A percentile compares a stretch with the other conserved stretches of the same genome.
Evolutionary conservation across 2,888 invertebrate species (phyloP).

Genomic region (Vesta saturnalis): DNA sequence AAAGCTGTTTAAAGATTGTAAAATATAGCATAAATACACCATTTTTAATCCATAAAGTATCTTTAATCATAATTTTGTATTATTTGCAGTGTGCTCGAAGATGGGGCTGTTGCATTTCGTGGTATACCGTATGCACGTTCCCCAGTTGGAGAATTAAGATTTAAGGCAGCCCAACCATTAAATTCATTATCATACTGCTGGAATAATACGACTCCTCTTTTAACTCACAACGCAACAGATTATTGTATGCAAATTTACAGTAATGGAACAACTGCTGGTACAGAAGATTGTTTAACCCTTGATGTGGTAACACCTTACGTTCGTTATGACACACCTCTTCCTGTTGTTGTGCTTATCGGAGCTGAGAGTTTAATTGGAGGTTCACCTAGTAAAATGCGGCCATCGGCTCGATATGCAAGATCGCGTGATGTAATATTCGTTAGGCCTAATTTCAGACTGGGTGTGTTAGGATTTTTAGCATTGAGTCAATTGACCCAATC

Average conservation of each 20-base stretch:
- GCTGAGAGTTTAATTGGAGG: conserved; percentile 82
- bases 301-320: conserved; percentile 86
- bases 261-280: conserved; percentile 73
- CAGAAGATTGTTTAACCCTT: conserved; percentile 84
- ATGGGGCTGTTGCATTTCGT: conserved; percentile 81
- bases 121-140: conserved; percentile 85
- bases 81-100: conserved; percentile 71
- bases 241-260: conserved; percentile 77
- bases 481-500: conserved; percentile 74
- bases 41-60: too few relatives aligned
- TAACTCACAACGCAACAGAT: conserved; percentile 73
- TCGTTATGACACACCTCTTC: conserved; percentile 79
- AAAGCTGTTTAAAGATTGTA: too few relatives aligned
- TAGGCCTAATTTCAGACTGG: conserved; percentile 81
- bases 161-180: conserved; percentile 75
- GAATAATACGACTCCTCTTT: conserved; percentile 72
- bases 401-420: conserved; percentile 79
- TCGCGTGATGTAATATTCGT: conserved; percentile 86
- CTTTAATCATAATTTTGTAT: too few relatives aligned
- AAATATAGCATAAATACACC: too few relatives aligned
- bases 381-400: conserved; percentile 76
- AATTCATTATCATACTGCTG: conserved; percentile 78
- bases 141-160: conserved; percentile 75
- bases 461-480: conserved; percentile 78
- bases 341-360: conserved; percentile 85